Percentiles rank a stretch among this genome's conserved stretches.
Evolutionary conservation across 2,113 vertebrate genomes (phyloP).

Genomic region (Mus pahari): DNA sequence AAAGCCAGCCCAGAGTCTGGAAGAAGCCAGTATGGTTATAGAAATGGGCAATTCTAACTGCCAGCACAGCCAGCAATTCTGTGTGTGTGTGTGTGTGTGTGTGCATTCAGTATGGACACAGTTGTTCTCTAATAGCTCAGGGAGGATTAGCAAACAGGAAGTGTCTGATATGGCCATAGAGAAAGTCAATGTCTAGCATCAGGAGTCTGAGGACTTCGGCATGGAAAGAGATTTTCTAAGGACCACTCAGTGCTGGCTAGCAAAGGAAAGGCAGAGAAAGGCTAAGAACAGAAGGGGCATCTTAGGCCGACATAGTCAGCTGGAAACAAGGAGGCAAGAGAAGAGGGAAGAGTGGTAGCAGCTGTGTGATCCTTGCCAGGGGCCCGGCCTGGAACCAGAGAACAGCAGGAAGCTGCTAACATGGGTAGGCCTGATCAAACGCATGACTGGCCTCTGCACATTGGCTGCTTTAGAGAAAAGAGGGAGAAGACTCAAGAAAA

Average conservation of each 20-base stretch:
- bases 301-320: not conserved
- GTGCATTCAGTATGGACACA: not conserved
- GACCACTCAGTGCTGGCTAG: not conserved
- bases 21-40: not conserved
- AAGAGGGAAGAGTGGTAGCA: accelerated
- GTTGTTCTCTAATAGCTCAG: not conserved
- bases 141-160: not conserved
- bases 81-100: not conserved
- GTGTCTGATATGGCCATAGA: not conserved
- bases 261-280: not conserved
- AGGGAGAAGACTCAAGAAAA: not conserved
- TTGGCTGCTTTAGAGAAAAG: not conserved
- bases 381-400: not conserved
- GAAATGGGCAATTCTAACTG: not conserved
- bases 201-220: too few species aligned
- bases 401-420: not conserved
- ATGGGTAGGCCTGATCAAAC: not conserved
- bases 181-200: not conserved
- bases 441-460: not conserved
- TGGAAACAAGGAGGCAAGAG: not conserved
- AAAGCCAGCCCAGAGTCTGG: not conserved
- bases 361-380: not conserved
- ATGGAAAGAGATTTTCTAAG: not conserved
- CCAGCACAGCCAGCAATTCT: too few species aligned
- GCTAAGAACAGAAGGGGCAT: not conserved